Evolutionary conservation across 2,888 invertebrate genomes (phyloP).

Genomic region (Platerodrilus igneus): DNA sequence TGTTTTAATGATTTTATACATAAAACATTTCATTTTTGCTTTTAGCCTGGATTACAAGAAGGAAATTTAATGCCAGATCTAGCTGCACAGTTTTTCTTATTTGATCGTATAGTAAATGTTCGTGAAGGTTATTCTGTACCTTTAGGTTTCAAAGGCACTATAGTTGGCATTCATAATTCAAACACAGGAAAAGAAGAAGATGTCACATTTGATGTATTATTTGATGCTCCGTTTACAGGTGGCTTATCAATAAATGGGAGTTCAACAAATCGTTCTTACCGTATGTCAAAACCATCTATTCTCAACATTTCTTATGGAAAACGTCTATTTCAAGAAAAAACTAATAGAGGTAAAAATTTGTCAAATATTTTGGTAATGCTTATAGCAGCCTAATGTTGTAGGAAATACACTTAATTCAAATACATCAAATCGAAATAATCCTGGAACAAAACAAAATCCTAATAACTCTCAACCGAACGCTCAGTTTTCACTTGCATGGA

Average conservation of each 20-base stretch:
- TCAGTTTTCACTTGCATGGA: no score
- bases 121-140: conserved; percentile 73
- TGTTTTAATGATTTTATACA: neutral
- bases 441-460: no score
- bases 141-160: conserved; percentile 75
- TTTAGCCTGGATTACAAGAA: conserved; percentile 46
- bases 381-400: no score
- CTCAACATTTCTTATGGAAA: conserved; percentile 59
- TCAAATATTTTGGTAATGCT: conserved; percentile 1
- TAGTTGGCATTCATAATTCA: conserved; percentile 62
- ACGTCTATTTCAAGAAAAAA: conserved; percentile 42
- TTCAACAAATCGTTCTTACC: conserved; percentile 50
- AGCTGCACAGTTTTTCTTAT: conserved; percentile 60
- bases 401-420: no score
- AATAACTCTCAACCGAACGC: no score
- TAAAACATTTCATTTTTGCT: no score
- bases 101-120: conserved; percentile 82
- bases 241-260: conserved; percentile 56
- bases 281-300: conserved; percentile 51
- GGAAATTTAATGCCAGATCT: conserved; percentile 63
- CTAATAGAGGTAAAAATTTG: conserved; percentile 29
- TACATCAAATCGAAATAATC: no score
- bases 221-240: conserved; percentile 71
- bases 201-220: conserved; percentile 72
- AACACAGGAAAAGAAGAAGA: conserved; percentile 41